Conservation (phyloP, 2,113 vertebrate genomes). For the Lepisosteus osseus region DNA sequence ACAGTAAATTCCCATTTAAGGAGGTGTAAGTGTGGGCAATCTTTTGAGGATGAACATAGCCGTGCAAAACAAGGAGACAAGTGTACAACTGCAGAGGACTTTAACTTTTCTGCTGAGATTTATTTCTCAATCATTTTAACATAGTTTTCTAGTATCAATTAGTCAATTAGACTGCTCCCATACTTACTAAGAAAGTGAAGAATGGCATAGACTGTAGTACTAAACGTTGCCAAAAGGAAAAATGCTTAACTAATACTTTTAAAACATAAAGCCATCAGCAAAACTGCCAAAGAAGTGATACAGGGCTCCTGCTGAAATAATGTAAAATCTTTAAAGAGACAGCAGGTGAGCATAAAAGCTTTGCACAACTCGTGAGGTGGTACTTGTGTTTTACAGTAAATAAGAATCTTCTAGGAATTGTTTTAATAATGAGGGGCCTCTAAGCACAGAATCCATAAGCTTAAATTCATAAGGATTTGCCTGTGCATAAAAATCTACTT, state of each 20-base stretch:
- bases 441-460: background rate
- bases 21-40: too few relatives aligned
- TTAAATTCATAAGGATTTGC: background rate
- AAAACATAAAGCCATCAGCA: conserved; percentile 35
- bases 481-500: background rate
- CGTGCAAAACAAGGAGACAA: conserved; percentile 15
- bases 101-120: background rate
- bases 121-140: conserved; percentile 1
- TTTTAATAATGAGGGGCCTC: background rate
- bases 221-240: conserved; percentile 30
- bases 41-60: conserved; percentile 33
- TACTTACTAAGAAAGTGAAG: conserved; percentile 30
- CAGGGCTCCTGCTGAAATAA: conserved; percentile 19
- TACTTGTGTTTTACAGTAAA: background rate
- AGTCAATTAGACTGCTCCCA: conserved; percentile 28
- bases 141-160: conserved; percentile 18
- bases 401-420: background rate
- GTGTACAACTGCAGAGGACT: background rate
- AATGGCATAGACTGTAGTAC: conserved; percentile 21
- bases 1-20: too few relatives aligned
- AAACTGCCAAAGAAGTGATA: conserved; percentile 37
- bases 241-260: conserved; percentile 31
- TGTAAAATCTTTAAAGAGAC: conserved; percentile 29
- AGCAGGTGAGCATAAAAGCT: background rate
- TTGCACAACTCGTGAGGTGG: background rate